These are phyloP conservation scores for Acleris emargana DNA, from an alignment of 2,888 invertebrate species.

Conservation along the genomic window DNA sequence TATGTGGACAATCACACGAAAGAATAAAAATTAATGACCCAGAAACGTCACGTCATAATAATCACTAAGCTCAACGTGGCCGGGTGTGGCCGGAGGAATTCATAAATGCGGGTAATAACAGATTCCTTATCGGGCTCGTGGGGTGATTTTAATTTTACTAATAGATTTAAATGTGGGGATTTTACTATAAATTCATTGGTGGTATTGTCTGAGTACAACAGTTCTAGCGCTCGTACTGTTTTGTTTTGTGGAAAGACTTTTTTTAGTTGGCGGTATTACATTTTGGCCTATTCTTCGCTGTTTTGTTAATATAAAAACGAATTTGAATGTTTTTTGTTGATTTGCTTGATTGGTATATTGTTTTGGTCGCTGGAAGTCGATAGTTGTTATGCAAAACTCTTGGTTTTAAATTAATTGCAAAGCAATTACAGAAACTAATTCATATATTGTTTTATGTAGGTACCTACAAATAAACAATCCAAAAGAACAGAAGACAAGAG, in stretches of 20 bases:
- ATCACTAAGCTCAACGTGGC: conserved; percentile 45
- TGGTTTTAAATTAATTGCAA: too few species aligned
- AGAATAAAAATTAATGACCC: conserved; percentile 56
- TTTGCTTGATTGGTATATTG: too few species aligned
- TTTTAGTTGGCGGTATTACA: neutral
- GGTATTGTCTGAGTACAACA: conserved; percentile 15
- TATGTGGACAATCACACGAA: conserved; percentile 23
- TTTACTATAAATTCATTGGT: conserved; percentile 34
- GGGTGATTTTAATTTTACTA: conserved; percentile 63
- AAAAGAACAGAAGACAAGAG: too few species aligned
- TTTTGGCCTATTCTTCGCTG: too few species aligned
- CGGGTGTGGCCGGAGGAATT: conserved; percentile 42
- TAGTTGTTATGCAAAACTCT: too few species aligned
- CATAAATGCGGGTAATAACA: conserved; percentile 49
- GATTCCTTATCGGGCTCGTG: conserved; percentile 58
- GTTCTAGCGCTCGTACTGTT: neutral
- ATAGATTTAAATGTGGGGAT: conserved; percentile 65
- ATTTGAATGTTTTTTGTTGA: too few species aligned
- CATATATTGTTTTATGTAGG: too few species aligned
- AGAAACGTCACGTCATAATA: conserved; percentile 51
- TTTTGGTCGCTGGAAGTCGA: too few species aligned
- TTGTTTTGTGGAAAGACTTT: neutral
- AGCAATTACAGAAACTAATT: too few species aligned
- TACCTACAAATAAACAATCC: too few species aligned
- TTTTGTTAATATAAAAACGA: too few species aligned